A percentile compares a stretch with the other conserved stretches of the same genome.
These are phyloP conservation scores for Girardia tigrina DNA, from an alignment of 2,888 invertebrate genomes.

Conservation along the genomic window DNA sequence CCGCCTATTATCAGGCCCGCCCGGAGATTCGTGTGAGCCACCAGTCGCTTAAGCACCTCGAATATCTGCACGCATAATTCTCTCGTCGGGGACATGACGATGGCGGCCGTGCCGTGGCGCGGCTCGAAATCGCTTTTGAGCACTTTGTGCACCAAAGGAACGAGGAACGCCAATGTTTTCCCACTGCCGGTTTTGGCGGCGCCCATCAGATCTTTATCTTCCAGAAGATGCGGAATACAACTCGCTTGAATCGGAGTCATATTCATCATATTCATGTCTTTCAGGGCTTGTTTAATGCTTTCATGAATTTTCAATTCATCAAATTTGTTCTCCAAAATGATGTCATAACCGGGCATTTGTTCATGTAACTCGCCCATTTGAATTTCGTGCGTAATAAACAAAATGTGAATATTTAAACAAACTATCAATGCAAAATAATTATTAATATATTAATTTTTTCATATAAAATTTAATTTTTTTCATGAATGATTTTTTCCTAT, in stretches of 20 bases:
- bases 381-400: too few species aligned
- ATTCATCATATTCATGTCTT: slow-evolving; percentile 54
- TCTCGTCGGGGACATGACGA: slow-evolving; percentile 84
- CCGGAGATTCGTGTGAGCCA: slow-evolving; percentile 74
- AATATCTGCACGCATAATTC: slow-evolving; percentile 95
- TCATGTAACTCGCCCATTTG: too few species aligned
- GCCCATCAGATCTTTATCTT: slow-evolving; percentile 78
- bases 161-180: slow-evolving; percentile 83
- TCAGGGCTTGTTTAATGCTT: not conserved
- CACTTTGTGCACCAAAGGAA: slow-evolving; percentile 83
- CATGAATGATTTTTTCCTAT: too few species aligned
- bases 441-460: too few species aligned
- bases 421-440: too few species aligned
- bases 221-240: slow-evolving; percentile 71
- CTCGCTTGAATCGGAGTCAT: slow-evolving; percentile 88
- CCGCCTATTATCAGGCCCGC: slow-evolving; percentile 91
- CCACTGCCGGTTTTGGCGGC: slow-evolving; percentile 90
- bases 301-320: not conserved
- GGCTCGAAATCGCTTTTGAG: slow-evolving; percentile 79
- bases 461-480: too few species aligned
- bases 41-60: slow-evolving; percentile 69
- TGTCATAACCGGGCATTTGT: not conserved
- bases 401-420: too few species aligned
- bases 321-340: slow-evolving; percentile 12
- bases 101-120: slow-evolving; percentile 77